These are phyloP conservation scores for Sarcophaga bullata DNA, from an alignment of 1,140 invertebrate species.

Conservation along the genomic window DNA sequence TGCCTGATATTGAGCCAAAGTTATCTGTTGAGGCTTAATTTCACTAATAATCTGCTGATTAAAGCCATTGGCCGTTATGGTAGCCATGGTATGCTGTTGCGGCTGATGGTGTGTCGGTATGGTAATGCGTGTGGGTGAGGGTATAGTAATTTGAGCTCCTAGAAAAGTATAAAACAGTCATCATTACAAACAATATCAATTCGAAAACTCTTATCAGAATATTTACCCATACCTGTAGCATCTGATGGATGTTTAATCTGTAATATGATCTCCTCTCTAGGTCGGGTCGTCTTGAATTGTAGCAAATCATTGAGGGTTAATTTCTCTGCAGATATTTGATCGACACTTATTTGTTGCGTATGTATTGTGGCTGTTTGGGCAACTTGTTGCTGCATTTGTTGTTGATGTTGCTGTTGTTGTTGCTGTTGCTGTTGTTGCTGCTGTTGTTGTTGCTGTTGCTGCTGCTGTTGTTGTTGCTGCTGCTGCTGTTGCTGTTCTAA, in stretches of 20 bases:
- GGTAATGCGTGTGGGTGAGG: slow-evolving; percentile 52
- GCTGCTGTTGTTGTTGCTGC: slow-evolving; percentile 53
- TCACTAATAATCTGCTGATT: slow-evolving; percentile 64
- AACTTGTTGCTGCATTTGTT: slow-evolving; percentile 44
- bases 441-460: slow-evolving; percentile 47
- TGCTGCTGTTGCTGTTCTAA: slow-evolving; percentile 54
- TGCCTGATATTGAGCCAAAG: slow-evolving; percentile 61
- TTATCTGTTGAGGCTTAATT: slow-evolving; percentile 64
- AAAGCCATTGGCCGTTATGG: slow-evolving; percentile 60
- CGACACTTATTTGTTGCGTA: slow-evolving; percentile 53
- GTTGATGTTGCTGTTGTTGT: slow-evolving; percentile 49
- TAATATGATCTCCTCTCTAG: slow-evolving; percentile 62
- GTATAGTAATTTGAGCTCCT: slow-evolving; percentile 61
- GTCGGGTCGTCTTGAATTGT: slow-evolving; percentile 57
- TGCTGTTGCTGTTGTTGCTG: slow-evolving; percentile 53
- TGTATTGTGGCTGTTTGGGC: slow-evolving; percentile 52
- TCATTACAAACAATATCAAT: no score
- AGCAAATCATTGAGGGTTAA: slow-evolving; percentile 60
- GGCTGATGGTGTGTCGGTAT: slow-evolving; percentile 45
- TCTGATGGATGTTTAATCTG: slow-evolving; percentile 62
- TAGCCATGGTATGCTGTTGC: slow-evolving; percentile 61
- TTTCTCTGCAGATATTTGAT: slow-evolving; percentile 62
- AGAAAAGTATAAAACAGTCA: neutral
- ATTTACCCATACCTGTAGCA: slow-evolving; percentile 50
- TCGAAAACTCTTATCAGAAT: neutral